Evolutionary conservation across 2,113 vertebrate genomes (phyloP).

Genomic region (Ammodramus savannarum): DNA sequence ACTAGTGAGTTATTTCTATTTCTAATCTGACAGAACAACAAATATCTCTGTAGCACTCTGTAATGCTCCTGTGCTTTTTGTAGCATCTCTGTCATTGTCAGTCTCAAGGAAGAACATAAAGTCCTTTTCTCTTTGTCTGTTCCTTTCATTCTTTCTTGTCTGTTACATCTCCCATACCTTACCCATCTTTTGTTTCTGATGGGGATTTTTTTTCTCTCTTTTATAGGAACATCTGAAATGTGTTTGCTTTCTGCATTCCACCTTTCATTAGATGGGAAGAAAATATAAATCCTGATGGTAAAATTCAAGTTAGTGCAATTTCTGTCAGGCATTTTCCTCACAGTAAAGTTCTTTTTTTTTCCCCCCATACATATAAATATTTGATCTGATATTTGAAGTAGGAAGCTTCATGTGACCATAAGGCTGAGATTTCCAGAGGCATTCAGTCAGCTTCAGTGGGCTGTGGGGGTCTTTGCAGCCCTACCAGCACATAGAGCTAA

Average conservation of each 20-base stretch:
- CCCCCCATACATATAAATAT: background rate
- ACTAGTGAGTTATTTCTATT: background rate
- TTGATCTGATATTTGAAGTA: background rate
- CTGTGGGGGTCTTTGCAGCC: background rate
- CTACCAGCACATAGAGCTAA: background rate
- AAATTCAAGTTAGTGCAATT: background rate
- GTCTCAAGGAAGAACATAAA: background rate
- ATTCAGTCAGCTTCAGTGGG: background rate
- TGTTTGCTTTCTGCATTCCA: background rate
- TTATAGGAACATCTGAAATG: background rate
- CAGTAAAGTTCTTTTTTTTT: background rate
- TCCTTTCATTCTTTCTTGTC: background rate
- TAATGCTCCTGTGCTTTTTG: background rate
- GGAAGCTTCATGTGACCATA: background rate
- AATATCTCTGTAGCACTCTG: background rate
- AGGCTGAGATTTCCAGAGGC: background rate
- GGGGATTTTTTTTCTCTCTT: rapidly evolving
- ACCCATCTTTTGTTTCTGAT: background rate
- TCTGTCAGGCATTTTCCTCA: background rate
- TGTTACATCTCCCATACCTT: background rate
- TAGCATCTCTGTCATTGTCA: background rate
- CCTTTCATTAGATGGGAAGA: background rate
- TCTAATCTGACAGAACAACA: conserved; percentile 8
- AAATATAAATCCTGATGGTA: background rate
- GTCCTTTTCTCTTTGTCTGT: background rate